phyloP scores from a whole-genome alignment of 2,888 invertebrate genomes.

The Folsomia manolachei region DNA sequence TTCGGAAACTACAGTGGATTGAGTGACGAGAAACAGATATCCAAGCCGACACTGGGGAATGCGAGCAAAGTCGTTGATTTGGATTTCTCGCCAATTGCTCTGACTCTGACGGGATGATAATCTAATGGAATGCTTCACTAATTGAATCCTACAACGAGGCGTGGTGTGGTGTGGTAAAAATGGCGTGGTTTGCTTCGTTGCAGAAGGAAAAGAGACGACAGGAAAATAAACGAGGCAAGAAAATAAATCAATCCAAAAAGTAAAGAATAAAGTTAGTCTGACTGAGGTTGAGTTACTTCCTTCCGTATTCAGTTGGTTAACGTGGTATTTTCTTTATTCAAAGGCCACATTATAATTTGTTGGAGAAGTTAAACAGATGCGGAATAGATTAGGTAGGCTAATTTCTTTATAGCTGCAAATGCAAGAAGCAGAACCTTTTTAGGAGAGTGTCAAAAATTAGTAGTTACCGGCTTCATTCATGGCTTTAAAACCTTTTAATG shows the following conservation, averaged over 20 bases:
- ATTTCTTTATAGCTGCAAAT: no score
- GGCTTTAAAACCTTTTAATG: not conserved
- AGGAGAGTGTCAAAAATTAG: no score
- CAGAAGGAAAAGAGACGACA: no score
- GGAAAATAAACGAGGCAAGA: no score
- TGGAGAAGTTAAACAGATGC: no score
- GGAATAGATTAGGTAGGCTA: not conserved
- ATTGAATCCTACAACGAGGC: not conserved
- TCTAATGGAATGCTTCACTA: no score
- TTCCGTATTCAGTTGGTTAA: no score
- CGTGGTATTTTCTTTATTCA: no score
- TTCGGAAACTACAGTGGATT: not conserved
- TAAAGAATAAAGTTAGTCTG: not conserved
- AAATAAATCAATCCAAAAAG: not conserved
- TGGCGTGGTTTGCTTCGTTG: not conserved
- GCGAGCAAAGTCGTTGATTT: no score
- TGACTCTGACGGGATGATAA: not conserved
- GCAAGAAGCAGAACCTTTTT: no score
- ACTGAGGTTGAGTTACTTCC: not conserved
- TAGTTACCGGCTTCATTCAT: no score
- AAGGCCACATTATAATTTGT: no score
- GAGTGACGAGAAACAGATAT: constrained; percentile 8
- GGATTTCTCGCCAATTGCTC: not conserved
- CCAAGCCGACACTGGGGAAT: not conserved
- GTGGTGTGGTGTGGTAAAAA: not conserved